phyloP scores from a whole-genome alignment of 1,140 invertebrate species.

The Antheraea mylitta region DNA sequence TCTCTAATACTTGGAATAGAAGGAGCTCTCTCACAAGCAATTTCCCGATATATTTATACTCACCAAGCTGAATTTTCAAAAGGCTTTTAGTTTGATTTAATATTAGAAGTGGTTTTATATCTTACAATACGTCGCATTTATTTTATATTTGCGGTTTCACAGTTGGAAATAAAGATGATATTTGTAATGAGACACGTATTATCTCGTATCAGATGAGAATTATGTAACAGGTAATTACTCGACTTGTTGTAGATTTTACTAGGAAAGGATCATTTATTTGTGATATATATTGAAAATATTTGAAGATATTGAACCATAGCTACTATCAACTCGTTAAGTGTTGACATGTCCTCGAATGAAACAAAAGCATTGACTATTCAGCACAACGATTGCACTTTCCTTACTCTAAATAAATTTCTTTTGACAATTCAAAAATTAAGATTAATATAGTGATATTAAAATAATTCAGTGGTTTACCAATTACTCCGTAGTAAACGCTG shows the following conservation, averaged over 20 bases:
- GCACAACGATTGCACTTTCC: too few species aligned
- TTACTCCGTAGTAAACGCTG: too few species aligned
- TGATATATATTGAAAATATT: neutral
- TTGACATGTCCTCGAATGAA: neutral
- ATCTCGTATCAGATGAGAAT: neutral
- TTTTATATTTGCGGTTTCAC: neutral
- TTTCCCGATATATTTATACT: neutral
- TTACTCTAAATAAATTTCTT: too few species aligned
- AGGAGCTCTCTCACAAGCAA: neutral
- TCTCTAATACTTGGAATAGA: neutral
- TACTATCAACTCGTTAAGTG: too few species aligned
- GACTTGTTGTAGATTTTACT: too few species aligned
- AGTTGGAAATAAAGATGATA: neutral
- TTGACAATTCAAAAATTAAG: too few species aligned
- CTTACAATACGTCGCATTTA: neutral
- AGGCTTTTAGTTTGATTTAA: neutral
- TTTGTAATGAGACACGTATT: too few species aligned
- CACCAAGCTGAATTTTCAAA: neutral
- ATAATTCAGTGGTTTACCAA: too few species aligned
- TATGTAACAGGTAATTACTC: neutral
- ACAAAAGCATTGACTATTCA: neutral
- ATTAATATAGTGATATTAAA: too few species aligned
- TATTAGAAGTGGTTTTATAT: neutral
- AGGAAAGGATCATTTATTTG: neutral
- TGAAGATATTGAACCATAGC: too few species aligned